Conservation (phyloP, 1,140 invertebrate species). For the Acyrthosiphon pisum region DNA sequence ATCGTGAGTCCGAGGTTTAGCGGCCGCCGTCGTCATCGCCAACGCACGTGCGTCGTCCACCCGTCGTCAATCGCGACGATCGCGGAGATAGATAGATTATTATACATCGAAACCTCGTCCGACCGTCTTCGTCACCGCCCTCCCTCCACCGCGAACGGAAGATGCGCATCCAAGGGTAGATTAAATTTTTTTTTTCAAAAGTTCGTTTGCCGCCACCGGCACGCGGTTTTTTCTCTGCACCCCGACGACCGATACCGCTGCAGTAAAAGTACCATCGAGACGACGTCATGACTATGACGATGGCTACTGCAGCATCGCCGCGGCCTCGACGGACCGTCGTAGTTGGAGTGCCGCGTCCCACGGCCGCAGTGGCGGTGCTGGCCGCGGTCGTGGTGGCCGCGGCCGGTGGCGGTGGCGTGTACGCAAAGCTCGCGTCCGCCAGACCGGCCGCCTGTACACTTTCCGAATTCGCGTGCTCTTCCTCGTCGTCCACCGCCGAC, state of each 20-base stretch:
- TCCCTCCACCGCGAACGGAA: too few relatives aligned
- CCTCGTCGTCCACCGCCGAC: constrained; percentile 59
- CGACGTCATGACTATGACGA: constrained; percentile 65
- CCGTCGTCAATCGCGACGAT: neutral
- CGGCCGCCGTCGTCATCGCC: constrained; percentile 60
- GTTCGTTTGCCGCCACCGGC: neutral
- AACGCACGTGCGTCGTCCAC: constrained; percentile 68
- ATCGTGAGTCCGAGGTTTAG: constrained; percentile 24
- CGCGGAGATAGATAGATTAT: neutral
- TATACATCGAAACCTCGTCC: neutral
- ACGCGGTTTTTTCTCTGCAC: neutral
- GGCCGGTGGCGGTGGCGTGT: neutral
- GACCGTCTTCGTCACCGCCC: neutral
- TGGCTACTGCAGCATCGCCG: constrained; percentile 67
- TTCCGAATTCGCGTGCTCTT: constrained; percentile 37
- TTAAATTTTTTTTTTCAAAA: neutral
- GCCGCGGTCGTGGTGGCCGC: too few relatives aligned
- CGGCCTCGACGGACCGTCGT: neutral
- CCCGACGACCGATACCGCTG: neutral
- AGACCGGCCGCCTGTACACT: neutral
- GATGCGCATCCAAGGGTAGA: neutral
- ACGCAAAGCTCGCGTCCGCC: neutral
- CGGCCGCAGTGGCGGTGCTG: neutral
- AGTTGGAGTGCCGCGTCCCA: neutral
- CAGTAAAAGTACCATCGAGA: neutral